Evolutionary conservation across 2,113 vertebrate species (phyloP).

Genomic region (Axis porcinus): DNA sequence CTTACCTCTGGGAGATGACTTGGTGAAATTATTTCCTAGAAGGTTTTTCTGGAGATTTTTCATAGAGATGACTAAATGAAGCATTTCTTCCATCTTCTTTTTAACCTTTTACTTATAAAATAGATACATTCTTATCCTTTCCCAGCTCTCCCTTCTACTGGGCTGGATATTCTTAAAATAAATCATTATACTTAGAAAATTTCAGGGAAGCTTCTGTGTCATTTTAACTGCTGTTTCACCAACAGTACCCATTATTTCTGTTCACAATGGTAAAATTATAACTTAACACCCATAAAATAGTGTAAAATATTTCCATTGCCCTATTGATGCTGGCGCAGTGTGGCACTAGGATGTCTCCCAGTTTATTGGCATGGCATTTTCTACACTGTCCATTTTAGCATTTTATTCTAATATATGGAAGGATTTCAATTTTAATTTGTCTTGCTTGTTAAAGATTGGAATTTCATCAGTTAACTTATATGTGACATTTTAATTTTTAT

Average conservation of each 20-base stretch:
- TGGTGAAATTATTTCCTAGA: not conserved
- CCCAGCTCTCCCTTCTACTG: not conserved
- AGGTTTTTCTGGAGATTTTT: constrained; percentile 26
- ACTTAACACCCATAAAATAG: not conserved
- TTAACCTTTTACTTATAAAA: constrained; percentile 39
- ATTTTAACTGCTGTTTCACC: constrained; percentile 46
- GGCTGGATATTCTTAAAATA: constrained; percentile 19
- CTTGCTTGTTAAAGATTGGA: not conserved
- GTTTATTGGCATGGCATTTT: not conserved
- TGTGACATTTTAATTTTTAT: constrained; percentile 24
- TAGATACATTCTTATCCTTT: not conserved
- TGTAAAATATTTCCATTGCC: constrained; percentile 1
- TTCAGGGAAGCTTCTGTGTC: constrained; percentile 47
- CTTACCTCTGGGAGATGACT: constrained; percentile 40
- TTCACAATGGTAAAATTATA: constrained; percentile 31
- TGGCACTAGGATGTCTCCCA: not conserved
- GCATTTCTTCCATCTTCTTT: constrained; percentile 58
- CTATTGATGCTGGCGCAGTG: not conserved
- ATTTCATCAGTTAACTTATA: constrained; percentile 30
- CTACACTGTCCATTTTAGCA: not conserved
- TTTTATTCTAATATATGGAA: not conserved
- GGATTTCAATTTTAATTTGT: constrained; percentile 20
- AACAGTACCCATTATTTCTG: constrained; percentile 20
- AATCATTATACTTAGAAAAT: constrained; percentile 5
- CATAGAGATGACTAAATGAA: not conserved